These are phyloP conservation scores for Dynastes maya DNA, from an alignment of 2,888 invertebrate genomes.

Conservation along the genomic window DNA sequence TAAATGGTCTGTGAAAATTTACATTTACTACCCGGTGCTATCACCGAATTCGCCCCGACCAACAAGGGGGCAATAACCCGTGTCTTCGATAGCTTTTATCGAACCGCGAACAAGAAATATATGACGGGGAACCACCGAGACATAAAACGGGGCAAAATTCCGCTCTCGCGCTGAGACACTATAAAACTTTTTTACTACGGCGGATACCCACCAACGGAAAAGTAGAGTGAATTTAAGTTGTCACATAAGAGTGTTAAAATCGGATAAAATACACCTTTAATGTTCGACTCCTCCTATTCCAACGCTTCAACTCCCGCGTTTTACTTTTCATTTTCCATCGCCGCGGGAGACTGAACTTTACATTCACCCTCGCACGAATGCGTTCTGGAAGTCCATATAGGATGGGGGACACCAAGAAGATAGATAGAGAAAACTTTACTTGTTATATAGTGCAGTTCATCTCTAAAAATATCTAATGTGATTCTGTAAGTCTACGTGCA, in stretches of 20 bases:
- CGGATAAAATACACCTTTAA: constrained; percentile 45
- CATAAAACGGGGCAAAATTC: constrained; percentile 31
- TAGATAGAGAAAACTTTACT: too few relatives aligned
- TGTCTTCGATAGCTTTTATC: constrained; percentile 28
- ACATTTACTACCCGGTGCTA: constrained; percentile 18
- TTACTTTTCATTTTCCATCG: constrained; percentile 42
- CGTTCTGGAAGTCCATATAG: background rate
- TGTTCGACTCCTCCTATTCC: constrained; percentile 27
- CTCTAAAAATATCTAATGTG: too few relatives aligned
- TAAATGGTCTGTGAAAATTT: constrained; percentile 35
- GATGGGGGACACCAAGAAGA: background rate
- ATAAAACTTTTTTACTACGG: constrained; percentile 53
- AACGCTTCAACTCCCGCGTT: background rate
- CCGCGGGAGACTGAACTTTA: constrained; percentile 39
- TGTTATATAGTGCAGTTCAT: too few relatives aligned
- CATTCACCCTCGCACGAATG: constrained; percentile 21
- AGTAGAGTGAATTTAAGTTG: constrained; percentile 53
- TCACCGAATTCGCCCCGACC: constrained; percentile 13
- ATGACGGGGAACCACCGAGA: constrained; percentile 22
- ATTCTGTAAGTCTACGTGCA: too few relatives aligned
- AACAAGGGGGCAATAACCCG: constrained; percentile 21
- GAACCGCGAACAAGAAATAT: constrained; percentile 28
- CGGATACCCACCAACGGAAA: constrained; percentile 26
- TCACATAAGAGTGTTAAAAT: constrained; percentile 56
- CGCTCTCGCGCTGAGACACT: constrained; percentile 27